A percentile compares a stretch with the other conserved stretches of the same genome.
Evolutionary conservation across 2,113 vertebrate species (phyloP).

Genomic region (Petaurus breviceps): DNA sequence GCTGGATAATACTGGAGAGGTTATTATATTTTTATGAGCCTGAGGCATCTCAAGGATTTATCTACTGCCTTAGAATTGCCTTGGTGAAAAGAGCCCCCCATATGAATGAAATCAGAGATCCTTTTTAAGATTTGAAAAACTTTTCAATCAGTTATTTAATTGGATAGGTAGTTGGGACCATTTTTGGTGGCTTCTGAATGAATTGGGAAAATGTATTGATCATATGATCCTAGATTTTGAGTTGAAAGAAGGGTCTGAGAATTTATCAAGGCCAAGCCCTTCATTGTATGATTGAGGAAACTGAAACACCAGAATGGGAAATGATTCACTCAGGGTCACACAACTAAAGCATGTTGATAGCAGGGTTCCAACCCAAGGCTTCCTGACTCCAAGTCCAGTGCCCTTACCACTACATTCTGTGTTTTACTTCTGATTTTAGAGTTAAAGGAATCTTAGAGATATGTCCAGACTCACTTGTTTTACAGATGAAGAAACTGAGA

Average conservation of each 20-base stretch:
- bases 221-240: neutral
- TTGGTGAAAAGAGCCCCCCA: neutral
- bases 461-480: neutral
- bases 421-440: neutral
- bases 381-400: neutral
- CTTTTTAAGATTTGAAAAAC: neutral
- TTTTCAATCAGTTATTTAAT: neutral
- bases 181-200: neutral
- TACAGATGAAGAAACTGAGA: neutral
- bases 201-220: neutral
- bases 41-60: neutral
- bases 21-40: neutral
- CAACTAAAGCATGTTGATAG: neutral
- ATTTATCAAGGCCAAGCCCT: neutral
- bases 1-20: neutral
- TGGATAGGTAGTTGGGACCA: neutral
- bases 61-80: neutral
- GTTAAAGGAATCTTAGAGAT: neutral
- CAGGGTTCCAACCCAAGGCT: neutral
- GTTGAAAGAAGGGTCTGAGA: neutral
- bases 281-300: neutral
- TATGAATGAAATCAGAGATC: neutral
- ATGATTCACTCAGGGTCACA: neutral
- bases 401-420: neutral
- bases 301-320: neutral